These are phyloP conservation scores for Mugil cephalus DNA, from an alignment of 2,113 vertebrate genomes.

Conservation along the genomic window DNA sequence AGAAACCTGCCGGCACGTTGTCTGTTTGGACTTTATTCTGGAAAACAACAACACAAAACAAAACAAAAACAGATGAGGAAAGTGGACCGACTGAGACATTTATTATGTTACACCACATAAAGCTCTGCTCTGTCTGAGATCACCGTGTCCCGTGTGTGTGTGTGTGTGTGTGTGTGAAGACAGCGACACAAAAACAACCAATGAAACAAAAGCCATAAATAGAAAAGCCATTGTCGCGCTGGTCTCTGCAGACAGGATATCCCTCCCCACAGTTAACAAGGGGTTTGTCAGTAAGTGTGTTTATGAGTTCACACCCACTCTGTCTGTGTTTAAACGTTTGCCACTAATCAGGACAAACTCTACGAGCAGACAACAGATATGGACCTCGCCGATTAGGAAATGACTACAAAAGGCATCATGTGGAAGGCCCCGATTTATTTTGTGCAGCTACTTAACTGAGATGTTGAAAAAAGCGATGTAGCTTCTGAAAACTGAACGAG, in stretches of 20 bases:
- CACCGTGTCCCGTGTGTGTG: neutral
- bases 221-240: constrained; percentile 31
- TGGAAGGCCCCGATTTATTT: neutral
- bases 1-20: constrained; percentile 80
- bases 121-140: constrained; percentile 3
- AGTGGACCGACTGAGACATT: neutral
- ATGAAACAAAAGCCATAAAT: constrained; percentile 38
- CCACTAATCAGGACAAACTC: constrained; percentile 18
- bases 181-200: constrained; percentile 7
- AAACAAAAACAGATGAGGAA: constrained; percentile 21
- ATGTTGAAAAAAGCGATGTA: neutral
- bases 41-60: constrained; percentile 63
- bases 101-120: neutral
- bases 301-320: constrained; percentile 55
- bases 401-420: neutral
- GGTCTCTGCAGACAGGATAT: constrained; percentile 35
- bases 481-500: neutral
- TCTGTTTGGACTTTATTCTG: constrained; percentile 80
- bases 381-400: constrained; percentile 12
- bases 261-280: constrained; percentile 35
- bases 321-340: constrained; percentile 28
- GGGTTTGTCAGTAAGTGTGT: constrained; percentile 36
- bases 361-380: constrained; percentile 4
- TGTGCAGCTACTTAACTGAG: too few species aligned
- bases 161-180: neutral